Evolutionary conservation across 2,888 invertebrate species (phyloP).

Genomic region (Pherbina coryleti): DNA sequence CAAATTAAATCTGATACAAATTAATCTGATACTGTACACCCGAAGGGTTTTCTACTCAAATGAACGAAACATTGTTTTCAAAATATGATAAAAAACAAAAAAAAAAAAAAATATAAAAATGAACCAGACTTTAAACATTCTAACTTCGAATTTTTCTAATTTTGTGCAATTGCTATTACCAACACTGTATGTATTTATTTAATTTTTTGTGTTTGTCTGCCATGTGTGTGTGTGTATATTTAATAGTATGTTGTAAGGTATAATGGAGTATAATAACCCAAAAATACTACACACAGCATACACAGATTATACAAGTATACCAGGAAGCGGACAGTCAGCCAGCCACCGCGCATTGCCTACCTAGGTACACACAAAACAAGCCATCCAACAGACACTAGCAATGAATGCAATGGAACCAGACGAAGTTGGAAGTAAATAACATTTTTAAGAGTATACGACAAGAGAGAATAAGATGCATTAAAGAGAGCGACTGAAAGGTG

Average conservation of each 20-base stretch:
- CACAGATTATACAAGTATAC: constrained; percentile 14
- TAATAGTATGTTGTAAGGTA: constrained; percentile 33
- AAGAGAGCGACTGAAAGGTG: neutral
- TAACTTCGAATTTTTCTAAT: no score
- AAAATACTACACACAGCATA: neutral
- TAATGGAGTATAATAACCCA: constrained; percentile 29
- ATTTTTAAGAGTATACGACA: constrained; percentile 1
- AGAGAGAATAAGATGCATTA: neutral
- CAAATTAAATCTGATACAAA: no score
- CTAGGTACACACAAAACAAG: constrained; percentile 47
- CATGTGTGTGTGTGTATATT: constrained; percentile 9
- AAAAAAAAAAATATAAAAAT: no score
- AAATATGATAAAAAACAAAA: no score
- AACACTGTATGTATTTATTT: no score
- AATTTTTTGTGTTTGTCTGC: neutral
- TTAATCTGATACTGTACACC: no score
- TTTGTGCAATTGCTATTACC: no score
- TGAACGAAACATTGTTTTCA: no score
- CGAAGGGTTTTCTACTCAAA: no score
- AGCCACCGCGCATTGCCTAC: neutral
- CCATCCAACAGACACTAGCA: neutral
- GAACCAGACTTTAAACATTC: no score
- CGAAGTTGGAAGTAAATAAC: constrained; percentile 54
- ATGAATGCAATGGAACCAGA: constrained; percentile 46
- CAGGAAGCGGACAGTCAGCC: constrained; percentile 33